Evolutionary conservation across 2,797 vertebrate genomes (phyloP).

Genomic region (Myioborus melanocephalus): DNA sequence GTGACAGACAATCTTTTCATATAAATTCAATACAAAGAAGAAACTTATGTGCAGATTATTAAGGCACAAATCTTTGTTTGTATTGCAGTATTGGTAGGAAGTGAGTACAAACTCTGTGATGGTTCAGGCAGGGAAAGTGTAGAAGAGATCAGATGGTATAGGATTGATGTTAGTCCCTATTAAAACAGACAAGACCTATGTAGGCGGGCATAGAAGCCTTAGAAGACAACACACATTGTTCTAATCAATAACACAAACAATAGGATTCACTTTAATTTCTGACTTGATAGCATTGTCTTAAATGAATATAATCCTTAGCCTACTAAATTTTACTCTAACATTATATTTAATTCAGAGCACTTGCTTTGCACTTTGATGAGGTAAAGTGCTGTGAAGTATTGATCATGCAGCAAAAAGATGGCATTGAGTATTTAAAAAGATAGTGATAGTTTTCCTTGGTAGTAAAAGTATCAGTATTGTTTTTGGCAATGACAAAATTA

Average conservation of each 20-base stretch:
- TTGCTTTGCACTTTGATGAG: neutral
- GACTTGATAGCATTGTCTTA: neutral
- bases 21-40: neutral
- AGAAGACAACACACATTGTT: neutral
- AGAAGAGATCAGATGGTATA: neutral
- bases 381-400: slow-evolving; percentile 3
- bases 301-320: neutral
- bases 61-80: neutral
- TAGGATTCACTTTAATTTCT: neutral
- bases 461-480: neutral
- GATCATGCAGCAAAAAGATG: neutral
- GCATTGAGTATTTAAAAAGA: neutral
- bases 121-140: neutral
- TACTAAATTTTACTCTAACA: neutral
- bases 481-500: neutral
- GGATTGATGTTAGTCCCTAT: neutral
- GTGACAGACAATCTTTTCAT: neutral
- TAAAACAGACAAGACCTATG: neutral
- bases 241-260: slow-evolving; percentile 16
- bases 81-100: neutral
- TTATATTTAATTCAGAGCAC: neutral
- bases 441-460: neutral
- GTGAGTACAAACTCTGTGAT: neutral
- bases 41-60: neutral
- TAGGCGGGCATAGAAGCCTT: neutral